Evolutionary conservation across 2,113 vertebrate species (phyloP), one percentile per base, ranked within the genome.

Genomic region (Serilophus lunatus): DNA sequence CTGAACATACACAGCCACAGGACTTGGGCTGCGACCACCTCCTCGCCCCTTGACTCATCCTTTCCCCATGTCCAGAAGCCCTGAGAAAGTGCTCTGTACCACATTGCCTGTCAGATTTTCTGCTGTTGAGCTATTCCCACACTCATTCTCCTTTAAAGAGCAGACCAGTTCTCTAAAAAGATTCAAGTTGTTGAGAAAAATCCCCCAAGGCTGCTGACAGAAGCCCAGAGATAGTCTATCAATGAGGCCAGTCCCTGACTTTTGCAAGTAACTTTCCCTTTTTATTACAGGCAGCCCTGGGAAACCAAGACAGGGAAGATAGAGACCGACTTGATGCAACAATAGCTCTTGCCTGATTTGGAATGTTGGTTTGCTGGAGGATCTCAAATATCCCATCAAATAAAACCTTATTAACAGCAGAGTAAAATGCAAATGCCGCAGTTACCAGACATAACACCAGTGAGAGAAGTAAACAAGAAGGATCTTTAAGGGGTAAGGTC

Each of bases 361-460:
- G 68, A 84, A 35, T 1, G 0, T 24, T 81, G n/a, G 85, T 92
- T 71, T 64, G 13, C 61, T 95, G 91, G 74, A 56, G 40, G 42
- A 42, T 68, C 51, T 95, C 72, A 92, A 88, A 40, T 91, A 45
- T 92, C 82, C 77, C 72, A 84, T 84, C 65, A 84, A 44, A 87
- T 89, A 79, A 96, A 95, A 19, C 28, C 24, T 60, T 90, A 51
- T 51, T 84, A 86, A 72, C 38, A 59, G 60, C 40, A 71, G 42
- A 90, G 47, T 61, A 54, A 84, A 70, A 69, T 8, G 3, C 82
- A 90, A 92, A 68, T 49, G 65, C 4, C 3, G 63, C 66, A 82
- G 75, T 90, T 72, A 57, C 23, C 72, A 82, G 86, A 59, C 1
- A 2, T 88, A 82, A 64, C 45, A 26, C 36, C 47, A 78, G 38